A percentile compares a stretch with the other conserved stretches of the same genome.
Conservation (phyloP, 2,888 invertebrate genomes). For the Andrena fulva region DNA sequence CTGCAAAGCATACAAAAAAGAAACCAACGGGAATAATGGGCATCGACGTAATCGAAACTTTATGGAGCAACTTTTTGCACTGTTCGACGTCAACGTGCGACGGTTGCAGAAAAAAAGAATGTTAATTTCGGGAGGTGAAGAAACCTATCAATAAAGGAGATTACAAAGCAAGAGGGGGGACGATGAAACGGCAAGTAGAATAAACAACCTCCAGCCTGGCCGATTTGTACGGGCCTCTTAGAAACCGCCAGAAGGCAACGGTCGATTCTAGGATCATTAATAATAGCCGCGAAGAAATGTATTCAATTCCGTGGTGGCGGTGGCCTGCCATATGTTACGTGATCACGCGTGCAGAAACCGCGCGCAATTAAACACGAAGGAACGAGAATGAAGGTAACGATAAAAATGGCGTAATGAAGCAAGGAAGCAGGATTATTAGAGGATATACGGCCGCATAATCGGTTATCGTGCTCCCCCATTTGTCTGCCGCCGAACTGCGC, state of each 20-base stretch:
- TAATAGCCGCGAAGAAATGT: constrained; percentile 30
- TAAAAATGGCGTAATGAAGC: constrained; percentile 21
- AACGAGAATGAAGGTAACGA: constrained; percentile 35
- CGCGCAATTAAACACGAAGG: constrained; percentile 42
- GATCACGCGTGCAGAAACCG: constrained; percentile 26
- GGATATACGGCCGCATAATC: constrained; percentile 18
- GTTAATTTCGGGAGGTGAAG: constrained; percentile 33
- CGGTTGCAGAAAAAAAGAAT: constrained; percentile 10
- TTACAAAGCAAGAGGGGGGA: neutral
- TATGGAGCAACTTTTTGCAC: constrained; percentile 7
- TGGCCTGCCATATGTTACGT: constrained; percentile 44
- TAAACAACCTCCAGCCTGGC: constrained; percentile 14
- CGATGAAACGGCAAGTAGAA: constrained; percentile 17
- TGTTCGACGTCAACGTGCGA: neutral
- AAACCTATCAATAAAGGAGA: constrained; percentile 34
- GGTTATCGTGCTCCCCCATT: neutral
- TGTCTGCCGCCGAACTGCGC: neutral
- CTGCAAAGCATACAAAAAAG: neutral
- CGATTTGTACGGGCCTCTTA: neutral
- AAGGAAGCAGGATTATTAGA: constrained; percentile 27
- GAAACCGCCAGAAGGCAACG: constrained; percentile 15
- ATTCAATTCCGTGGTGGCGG: constrained; percentile 15
- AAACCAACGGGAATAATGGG: neutral
- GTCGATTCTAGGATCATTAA: constrained; percentile 25
- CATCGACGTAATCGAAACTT: neutral